Evolutionary conservation across 2,113 vertebrate genomes (phyloP), one percentile per base, ranked within the genome.

Genomic region (Junco hyemalis): DNA sequence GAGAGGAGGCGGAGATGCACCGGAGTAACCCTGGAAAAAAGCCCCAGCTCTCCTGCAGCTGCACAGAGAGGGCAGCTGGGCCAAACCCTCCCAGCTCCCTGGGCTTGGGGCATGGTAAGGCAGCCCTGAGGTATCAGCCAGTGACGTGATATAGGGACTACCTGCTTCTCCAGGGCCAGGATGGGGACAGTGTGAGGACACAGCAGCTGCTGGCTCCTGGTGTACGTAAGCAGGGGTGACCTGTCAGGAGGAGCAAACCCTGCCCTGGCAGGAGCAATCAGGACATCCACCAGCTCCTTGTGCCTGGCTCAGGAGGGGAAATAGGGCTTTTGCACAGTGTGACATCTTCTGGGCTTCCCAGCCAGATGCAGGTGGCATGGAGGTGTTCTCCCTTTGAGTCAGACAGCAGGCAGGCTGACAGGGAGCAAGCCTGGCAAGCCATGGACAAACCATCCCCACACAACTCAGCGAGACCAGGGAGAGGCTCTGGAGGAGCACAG

Each of bases 111-210:
- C 26, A 73, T 0, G 2, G n/a, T 15, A 21, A 64, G 20, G 11
- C 17, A 54, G 38, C 42, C 35, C 35, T 0, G 1, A 64, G 57
- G 35, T 10, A 29, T 5, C 26, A 45, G n/a, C 25, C 57, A 48
- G 31, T 0, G 2, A 11, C 0, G 0, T 0, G 3, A 19, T 12
- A 38, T 0, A 2, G 38, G 28, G n/a, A 57, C 20, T 11, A 19
- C 29, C 50, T 21, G 25, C 36, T 78, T 51, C n/a, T 65, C 14
- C 5, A 5, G 29, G 9, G 11, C 40, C 20, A 19, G 81, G 73
- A 29, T 20, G 26, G 6, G 60, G 76, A 16, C 36, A 79, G n/a
- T 22, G n/a, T 0, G 1, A 53, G 82, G 66, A 65, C 36, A 22
- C 42, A n/a, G 53, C 12, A 31, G 18, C 21, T 28, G 19, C 24